Evolutionary conservation across 1,140 invertebrate genomes (phyloP).

Genomic region (Drosophila novamexicana): DNA sequence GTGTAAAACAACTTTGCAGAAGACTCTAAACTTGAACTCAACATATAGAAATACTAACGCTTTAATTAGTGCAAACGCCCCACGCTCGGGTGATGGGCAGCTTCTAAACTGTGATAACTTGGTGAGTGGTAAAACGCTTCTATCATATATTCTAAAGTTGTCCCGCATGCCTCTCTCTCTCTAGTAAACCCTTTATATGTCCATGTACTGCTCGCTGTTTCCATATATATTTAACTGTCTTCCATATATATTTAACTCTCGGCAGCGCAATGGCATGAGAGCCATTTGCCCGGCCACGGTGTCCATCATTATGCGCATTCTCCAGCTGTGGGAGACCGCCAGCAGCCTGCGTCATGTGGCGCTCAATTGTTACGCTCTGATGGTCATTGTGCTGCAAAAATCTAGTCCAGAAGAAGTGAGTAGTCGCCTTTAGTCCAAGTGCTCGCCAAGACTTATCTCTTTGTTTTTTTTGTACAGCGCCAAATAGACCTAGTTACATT

Average conservation of each 20-base stretch:
- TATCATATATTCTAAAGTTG: slow-evolving; percentile 58
- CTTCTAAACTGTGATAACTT: slow-evolving; percentile 83
- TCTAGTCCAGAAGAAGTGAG: slow-evolving; percentile 87
- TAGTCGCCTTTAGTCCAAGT: background rate
- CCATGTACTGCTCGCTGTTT: background rate
- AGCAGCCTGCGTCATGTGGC: slow-evolving; percentile 84
- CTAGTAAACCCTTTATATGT: no score
- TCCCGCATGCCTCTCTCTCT: slow-evolving; percentile 20
- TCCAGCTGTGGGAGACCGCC: slow-evolving; percentile 83
- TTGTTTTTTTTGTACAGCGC: slow-evolving; percentile 84
- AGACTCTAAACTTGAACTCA: slow-evolving; percentile 69
- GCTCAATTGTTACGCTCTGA: slow-evolving; percentile 86
- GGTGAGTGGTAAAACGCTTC: slow-evolving; percentile 77
- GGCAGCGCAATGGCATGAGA: slow-evolving; percentile 87
- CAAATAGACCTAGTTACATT: slow-evolving; percentile 87
- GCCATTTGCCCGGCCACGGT: slow-evolving; percentile 88
- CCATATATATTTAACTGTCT: background rate
- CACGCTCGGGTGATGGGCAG: slow-evolving; percentile 75
- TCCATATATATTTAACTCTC: background rate
- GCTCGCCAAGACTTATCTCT: slow-evolving; percentile 19
- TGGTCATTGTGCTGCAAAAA: slow-evolving; percentile 86
- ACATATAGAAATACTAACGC: slow-evolving; percentile 75
- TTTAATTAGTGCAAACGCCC: slow-evolving; percentile 76
- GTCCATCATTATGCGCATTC: slow-evolving; percentile 86
- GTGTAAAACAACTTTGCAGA: slow-evolving; percentile 64